Evolutionary conservation across 2,113 vertebrate species (phyloP).

Genomic region (Limnothrissa miodon): DNA sequence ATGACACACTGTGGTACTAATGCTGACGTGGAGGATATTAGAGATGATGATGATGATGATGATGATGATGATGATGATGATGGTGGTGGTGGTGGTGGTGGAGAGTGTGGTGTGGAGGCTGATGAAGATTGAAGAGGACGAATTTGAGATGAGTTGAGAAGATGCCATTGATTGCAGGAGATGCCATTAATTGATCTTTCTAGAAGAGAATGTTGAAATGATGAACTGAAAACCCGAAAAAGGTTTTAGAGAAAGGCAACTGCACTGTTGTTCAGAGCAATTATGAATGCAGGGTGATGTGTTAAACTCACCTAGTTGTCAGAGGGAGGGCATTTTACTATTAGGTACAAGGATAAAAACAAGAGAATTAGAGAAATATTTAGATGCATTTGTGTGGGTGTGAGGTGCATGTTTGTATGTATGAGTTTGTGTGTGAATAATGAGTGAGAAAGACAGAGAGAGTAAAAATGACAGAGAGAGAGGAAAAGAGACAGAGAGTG

Average conservation of each 20-base stretch:
- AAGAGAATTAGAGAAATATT: not conserved
- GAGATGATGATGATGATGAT: not conserved
- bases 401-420: not conserved
- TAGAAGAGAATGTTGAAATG: not conserved
- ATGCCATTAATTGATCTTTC: no score
- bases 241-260: not conserved
- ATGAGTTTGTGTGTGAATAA: no score
- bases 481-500: not conserved
- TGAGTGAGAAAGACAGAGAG: not conserved
- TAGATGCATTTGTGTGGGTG: not conserved
- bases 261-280: not conserved
- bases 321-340: conserved; percentile 35
- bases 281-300: not conserved
- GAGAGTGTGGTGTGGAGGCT: not conserved
- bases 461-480: not conserved
- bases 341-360: not conserved
- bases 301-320: conserved; percentile 28
- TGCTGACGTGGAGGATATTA: not conserved
- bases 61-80: conserved; percentile 2
- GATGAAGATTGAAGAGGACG: not conserved
- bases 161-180: not conserved
- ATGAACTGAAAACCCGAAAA: not conserved
- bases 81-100: not conserved
- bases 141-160: not conserved
- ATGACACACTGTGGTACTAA: not conserved